A percentile compares a stretch with the other conserved stretches of the same genome.
Conservation (phyloP, 2,113 vertebrate species). For the Microcebus tavaratra region DNA sequence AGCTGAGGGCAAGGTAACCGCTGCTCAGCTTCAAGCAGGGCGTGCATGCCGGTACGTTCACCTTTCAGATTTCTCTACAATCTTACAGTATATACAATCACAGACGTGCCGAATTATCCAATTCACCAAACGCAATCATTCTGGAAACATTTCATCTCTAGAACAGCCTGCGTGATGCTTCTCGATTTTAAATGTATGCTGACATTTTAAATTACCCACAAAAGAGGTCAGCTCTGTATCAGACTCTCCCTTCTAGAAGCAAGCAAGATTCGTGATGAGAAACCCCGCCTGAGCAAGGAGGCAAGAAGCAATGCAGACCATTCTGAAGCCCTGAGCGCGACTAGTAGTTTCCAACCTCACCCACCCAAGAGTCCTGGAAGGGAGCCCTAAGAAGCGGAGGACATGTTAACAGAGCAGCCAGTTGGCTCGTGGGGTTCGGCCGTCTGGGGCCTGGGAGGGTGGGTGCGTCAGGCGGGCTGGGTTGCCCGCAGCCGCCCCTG, state of each 20-base stretch:
- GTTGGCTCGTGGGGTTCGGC: not conserved
- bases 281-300: not conserved
- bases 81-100: not conserved
- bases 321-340: not conserved
- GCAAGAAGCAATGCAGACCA: not conserved
- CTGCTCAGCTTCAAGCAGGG: not conserved
- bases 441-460: not conserved
- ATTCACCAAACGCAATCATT: not conserved
- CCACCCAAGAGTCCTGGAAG: not conserved
- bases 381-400: not conserved
- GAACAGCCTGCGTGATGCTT: not conserved
- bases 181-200: not conserved
- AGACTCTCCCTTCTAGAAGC: not conserved
- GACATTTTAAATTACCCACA: slow-evolving; percentile 3
- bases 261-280: not conserved
- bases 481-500: not conserved
- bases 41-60: accelerated
- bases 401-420: not conserved
- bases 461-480: too few relatives aligned
- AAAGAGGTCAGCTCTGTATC: not conserved
- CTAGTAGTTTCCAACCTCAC: not conserved
- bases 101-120: not conserved
- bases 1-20: accelerated
- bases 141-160: not conserved
- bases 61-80: not conserved